A percentile compares a stretch with the other conserved stretches of the same genome.
phyloP scores from a whole-genome alignment of 2,888 invertebrate genomes.

The Synanthedon tipuliformis region DNA sequence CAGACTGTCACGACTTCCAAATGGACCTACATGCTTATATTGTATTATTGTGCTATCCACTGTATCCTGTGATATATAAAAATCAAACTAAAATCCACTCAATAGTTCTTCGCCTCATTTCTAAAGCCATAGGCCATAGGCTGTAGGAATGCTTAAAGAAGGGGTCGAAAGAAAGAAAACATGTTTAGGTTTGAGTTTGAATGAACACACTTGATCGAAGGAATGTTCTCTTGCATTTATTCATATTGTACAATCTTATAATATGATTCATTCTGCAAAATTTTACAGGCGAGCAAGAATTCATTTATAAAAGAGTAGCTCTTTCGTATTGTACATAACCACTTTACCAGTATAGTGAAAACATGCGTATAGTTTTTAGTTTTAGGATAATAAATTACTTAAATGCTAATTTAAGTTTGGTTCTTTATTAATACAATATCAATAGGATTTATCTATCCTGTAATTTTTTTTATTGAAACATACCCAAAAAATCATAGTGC shows the following conservation, averaged over 20 bases:
- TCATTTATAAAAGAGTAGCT: conserved; percentile 72
- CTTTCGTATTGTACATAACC: conserved; percentile 70
- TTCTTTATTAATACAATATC: conserved; percentile 72
- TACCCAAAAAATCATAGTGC: conserved; percentile 59
- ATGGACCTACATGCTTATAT: too few species aligned
- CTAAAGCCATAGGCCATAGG: too few species aligned
- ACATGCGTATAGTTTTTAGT: conserved; percentile 71
- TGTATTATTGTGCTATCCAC: too few species aligned
- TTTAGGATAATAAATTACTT: conserved; percentile 72
- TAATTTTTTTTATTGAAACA: conserved; percentile 51
- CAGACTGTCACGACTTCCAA: too few species aligned
- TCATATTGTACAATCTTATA: conserved; percentile 71
- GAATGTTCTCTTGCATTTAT: conserved; percentile 71
- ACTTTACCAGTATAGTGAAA: conserved; percentile 71
- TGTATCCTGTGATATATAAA: too few species aligned
- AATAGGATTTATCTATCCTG: conserved; percentile 68
- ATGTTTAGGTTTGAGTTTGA: not conserved
- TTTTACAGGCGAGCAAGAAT: conserved; percentile 72
- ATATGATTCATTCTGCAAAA: conserved; percentile 71
- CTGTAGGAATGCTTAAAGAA: not conserved
- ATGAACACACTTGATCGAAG: conserved; percentile 33
- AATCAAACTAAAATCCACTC: too few species aligned
- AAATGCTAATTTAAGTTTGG: conserved; percentile 70
- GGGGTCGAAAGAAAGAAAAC: not conserved
- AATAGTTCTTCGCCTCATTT: too few species aligned